Percentiles rank a stretch among this genome's conserved stretches.
These are phyloP conservation scores for Hetaerina americana DNA, from an alignment of 1,140 invertebrate species.

Conservation along the genomic window DNA sequence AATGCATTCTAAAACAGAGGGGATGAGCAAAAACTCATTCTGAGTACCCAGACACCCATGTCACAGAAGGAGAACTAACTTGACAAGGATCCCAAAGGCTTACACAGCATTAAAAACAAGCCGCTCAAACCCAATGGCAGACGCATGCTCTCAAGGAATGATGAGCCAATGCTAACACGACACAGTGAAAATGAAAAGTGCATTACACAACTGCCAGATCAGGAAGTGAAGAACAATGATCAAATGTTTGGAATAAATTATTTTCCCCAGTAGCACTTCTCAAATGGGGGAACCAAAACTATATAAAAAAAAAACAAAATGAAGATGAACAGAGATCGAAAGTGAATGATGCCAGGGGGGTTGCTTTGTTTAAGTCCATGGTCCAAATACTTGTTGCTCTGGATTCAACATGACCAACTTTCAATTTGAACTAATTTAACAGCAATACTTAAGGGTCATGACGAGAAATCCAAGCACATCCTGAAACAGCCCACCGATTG, in stretches of 20 bases:
- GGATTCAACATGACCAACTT: not conserved
- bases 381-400: not conserved
- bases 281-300: not conserved
- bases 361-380: too few species aligned
- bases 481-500: too few species aligned
- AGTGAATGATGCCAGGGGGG: not conserved
- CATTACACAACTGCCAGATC: not conserved
- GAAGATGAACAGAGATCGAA: not conserved
- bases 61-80: not conserved
- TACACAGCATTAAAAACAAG: not conserved
- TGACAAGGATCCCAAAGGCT: not conserved
- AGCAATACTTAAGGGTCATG: too few species aligned
- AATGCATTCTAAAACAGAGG: not conserved
- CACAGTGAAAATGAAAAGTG: not conserved
- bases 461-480: not conserved
- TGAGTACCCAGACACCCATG: too few species aligned
- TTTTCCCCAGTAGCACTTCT: not conserved
- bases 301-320: not conserved
- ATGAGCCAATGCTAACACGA: not conserved
- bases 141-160: not conserved
- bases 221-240: not conserved
- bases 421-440: not conserved
- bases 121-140: not conserved
- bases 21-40: not conserved
- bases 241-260: constrained; percentile 1